Conservation (phyloP, 2,888 invertebrate genomes). For the Aplocera efformata region DNA sequence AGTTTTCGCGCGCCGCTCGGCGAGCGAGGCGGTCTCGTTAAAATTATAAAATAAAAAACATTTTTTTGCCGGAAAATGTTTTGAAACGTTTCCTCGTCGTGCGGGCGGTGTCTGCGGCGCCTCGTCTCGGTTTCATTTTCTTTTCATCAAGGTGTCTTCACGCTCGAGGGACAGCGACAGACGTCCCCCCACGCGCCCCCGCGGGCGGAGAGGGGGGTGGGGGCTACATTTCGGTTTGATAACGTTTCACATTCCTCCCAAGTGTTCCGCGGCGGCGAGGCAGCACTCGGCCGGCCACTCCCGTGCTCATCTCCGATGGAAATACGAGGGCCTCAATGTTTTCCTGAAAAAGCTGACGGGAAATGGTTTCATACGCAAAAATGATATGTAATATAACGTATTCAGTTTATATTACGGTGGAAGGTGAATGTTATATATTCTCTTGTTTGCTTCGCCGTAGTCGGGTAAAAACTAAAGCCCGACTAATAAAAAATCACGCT, state of each 20-base stretch:
- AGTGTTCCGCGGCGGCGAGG: slow-evolving; percentile 28
- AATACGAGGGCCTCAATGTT: neutral
- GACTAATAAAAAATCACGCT: no score
- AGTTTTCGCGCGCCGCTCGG: neutral
- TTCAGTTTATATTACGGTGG: slow-evolving; percentile 6
- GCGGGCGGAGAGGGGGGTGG: slow-evolving; percentile 17
- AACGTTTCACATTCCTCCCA: slow-evolving; percentile 45
- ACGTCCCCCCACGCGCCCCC: slow-evolving; percentile 5
- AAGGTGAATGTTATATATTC: no score
- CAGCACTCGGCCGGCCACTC: slow-evolving; percentile 14
- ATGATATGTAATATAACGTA: slow-evolving; percentile 5
- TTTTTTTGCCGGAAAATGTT: slow-evolving; percentile 24
- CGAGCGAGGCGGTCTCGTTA: slow-evolving; percentile 27
- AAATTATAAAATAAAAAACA: slow-evolving; percentile 34
- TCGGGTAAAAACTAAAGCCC: no score
- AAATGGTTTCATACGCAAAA: slow-evolving; percentile 17
- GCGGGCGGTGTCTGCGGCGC: slow-evolving; percentile 29
- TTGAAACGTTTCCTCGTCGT: slow-evolving; percentile 12
- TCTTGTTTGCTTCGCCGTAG: no score
- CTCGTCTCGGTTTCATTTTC: slow-evolving; percentile 60
- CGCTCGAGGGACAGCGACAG: slow-evolving; percentile 49
- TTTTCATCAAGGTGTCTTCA: slow-evolving; percentile 67
- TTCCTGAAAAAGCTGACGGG: neutral
- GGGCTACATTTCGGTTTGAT: slow-evolving; percentile 43
- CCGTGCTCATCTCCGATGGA: slow-evolving; percentile 1